A percentile compares a stretch with the other conserved stretches of the same genome.
Conservation (phyloP, 2,888 invertebrate genomes). For the Xylophagus ater region DNA sequence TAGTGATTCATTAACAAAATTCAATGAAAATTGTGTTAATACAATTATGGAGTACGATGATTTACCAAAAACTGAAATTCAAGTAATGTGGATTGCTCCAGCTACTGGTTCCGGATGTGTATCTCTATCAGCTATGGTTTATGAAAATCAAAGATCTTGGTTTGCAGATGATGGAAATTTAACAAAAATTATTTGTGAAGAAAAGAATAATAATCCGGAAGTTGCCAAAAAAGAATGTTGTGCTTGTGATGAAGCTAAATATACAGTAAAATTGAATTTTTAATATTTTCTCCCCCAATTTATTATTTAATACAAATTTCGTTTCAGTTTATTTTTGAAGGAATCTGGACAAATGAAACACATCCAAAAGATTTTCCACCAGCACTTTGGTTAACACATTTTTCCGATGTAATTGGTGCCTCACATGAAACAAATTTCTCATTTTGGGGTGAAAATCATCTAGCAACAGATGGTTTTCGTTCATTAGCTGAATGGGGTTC, state of each 20-base stretch:
- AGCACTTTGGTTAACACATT: slow-evolving; percentile 84
- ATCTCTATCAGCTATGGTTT: slow-evolving; percentile 77
- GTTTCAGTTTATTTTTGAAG: slow-evolving; percentile 69
- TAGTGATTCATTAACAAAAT: slow-evolving; percentile 45
- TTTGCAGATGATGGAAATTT: slow-evolving; percentile 81
- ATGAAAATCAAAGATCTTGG: slow-evolving; percentile 71
- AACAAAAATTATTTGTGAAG: slow-evolving; percentile 68
- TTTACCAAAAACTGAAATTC: slow-evolving; percentile 69
- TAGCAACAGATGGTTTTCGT: slow-evolving; percentile 80
- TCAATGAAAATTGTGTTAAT: slow-evolving; percentile 75
- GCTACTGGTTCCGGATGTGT: slow-evolving; percentile 76
- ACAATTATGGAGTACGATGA: slow-evolving; percentile 71
- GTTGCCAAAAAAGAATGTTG: slow-evolving; percentile 60
- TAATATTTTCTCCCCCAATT: not conserved
- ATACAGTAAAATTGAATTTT: slow-evolving; percentile 49
- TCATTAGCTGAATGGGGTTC: slow-evolving; percentile 62
- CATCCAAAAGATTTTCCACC: slow-evolving; percentile 94
- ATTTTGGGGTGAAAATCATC: slow-evolving; percentile 85
- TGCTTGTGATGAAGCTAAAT: slow-evolving; percentile 94
- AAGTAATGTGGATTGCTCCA: slow-evolving; percentile 89
- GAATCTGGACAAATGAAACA: slow-evolving; percentile 89
- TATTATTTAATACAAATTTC: slow-evolving; percentile 4
- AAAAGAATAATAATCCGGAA: slow-evolving; percentile 48
- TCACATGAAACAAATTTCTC: slow-evolving; percentile 80
- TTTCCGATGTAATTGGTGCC: slow-evolving; percentile 93